Base-by-base conservation (phyloP, 2,797 vertebrate genomes). In the Epinephelus malabaricus region DNA sequence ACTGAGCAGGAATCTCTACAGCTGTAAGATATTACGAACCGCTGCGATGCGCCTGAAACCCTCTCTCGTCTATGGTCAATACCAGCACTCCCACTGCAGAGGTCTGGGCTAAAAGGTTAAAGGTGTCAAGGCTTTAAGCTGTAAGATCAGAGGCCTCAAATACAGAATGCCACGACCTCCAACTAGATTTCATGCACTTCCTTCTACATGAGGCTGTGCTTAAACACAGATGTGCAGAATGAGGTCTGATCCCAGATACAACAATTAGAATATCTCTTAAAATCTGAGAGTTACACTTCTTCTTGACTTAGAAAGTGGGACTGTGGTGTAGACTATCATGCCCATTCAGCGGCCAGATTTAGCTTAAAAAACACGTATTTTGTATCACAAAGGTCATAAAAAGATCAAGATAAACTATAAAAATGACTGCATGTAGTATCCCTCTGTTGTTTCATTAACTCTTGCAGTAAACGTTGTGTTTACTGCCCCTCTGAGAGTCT, bases 131-230 rank as follows among this genome's bases (percentile, higher is more conserved):
- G 17, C 51, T 69, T 60, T 3, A 7, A 46, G 30, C 13, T 6
- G 23, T 50, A 23, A 43, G 18, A 15, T 60, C 46, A 23, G 51
- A 70, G 5, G 11, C 47, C 25, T 54, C 21, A 38, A 79, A 73
- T 76, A 69, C 38, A 45, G 56, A 76, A 45, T 43, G 69, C 86
- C 84, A 74, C 14, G 73, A 55, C 78, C 82, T 73, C 77, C 18
- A 77, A 64, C 15, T 0, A 50, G 60, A 87, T 79, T 78, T 81
- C 15, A 68, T 49, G 25, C 27, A 4, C 2, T 2, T 23, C 47
- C 19, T n/a, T 9, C 19, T 17, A 7, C 54, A 55, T 23, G 5
- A 71, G 50, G 50, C 56, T 38, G 60, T 3, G 14, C n/a, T 74
- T 47, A 18, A 62, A 40, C 21, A 14, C 38, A 17, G 12, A 21